Base-by-base conservation (phyloP, 2,113 vertebrate genomes). In the Anoplopoma fimbria region DNA sequence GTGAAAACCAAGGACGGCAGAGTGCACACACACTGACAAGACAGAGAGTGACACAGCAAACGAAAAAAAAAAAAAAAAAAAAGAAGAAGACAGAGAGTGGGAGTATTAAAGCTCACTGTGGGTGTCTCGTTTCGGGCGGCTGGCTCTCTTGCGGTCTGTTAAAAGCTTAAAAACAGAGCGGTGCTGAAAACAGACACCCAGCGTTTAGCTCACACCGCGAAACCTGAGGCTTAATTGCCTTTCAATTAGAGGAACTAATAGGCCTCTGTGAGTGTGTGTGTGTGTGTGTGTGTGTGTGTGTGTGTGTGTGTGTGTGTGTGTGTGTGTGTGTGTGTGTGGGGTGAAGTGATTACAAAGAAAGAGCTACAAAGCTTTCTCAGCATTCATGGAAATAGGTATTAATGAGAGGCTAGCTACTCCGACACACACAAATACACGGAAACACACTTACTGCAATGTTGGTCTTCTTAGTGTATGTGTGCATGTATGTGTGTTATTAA, bases 231-330 rank as follows among this genome's bases (percentile, higher is more conserved):
- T 92, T 93, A 95, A 95, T 94, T 91, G 93, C 88, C 93, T 91
- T 95, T 95, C 93, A 94, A 94, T 95, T 94, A 95, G 90, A 88
- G 81, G 86, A 84, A 91, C 92, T 93, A 92, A 94, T 91, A 88
- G 86, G 81, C 69, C 49, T 75, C 58, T 72, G 51, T 82, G 68
- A 82, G 67, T 74, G 76, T 69, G 64, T 80, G 77, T 68, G 69
- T 38, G 62, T 62, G 53, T 67, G 51, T 34, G 65, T 63, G 77
- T 69, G 75, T 68, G 70, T 58, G 47, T 80, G 65, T 75, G 87
- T 55, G 64, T 53, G 61, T 31, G 84, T 49, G 53, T 19, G 70
- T 33, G 42, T 45, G 74, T 53, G n/a, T 45, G 75, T 51, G 68
- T 15, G 77, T 34, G 63, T 74, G 63, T 38, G 72, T 63, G 72